phyloP scores from a whole-genome alignment of 2,797 vertebrate species.

The Eidolon dupreanum region DNA sequence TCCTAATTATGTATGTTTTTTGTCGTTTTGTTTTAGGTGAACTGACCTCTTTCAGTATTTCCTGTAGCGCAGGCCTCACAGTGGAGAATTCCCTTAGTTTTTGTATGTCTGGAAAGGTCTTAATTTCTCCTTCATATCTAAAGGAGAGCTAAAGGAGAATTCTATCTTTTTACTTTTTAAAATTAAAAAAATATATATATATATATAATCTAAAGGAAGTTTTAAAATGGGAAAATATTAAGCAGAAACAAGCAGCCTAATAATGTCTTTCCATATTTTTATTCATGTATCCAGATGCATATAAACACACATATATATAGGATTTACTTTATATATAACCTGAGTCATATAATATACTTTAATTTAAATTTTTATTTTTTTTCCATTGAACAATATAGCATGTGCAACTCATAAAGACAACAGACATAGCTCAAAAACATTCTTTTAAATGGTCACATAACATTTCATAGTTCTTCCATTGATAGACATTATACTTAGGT shows the following conservation, averaged over 20 bases:
- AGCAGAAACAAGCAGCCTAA: background rate
- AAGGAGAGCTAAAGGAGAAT: too few species aligned
- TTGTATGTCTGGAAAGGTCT: too few species aligned
- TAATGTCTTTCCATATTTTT: background rate
- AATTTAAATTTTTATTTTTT: background rate
- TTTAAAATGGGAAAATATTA: background rate
- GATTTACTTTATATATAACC: background rate
- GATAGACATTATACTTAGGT: background rate
- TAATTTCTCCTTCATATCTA: too few species aligned
- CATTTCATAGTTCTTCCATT: background rate
- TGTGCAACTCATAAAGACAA: background rate
- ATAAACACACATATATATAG: background rate
- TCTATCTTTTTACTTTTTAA: background rate
- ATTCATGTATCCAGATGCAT: background rate
- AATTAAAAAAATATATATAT: background rate
- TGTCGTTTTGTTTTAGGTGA: too few species aligned
- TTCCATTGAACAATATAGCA: background rate
- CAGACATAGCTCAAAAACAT: background rate
- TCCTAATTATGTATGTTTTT: too few species aligned
- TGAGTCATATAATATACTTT: background rate
- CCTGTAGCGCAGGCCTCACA: too few species aligned
- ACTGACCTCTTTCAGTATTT: too few species aligned
- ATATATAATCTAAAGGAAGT: background rate
- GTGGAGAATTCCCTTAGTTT: too few species aligned
- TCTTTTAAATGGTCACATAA: background rate